These are phyloP conservation scores for Drosophila subpulchrella DNA, from an alignment of 1,140 invertebrate species.

Conservation along the genomic window DNA sequence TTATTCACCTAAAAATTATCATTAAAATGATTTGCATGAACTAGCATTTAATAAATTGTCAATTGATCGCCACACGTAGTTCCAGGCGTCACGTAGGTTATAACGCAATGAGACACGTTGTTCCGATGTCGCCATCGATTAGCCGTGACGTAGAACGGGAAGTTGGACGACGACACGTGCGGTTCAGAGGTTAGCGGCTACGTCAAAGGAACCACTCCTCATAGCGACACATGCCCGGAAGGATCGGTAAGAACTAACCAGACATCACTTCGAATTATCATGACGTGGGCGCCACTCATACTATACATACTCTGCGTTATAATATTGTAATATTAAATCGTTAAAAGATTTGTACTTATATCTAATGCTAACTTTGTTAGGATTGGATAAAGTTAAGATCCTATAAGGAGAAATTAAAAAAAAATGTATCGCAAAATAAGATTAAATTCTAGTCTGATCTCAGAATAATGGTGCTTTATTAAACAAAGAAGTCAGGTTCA, in stretches of 20 bases:
- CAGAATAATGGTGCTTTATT: too few species aligned
- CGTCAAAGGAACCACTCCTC: conserved; percentile 2
- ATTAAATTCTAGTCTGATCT: too few species aligned
- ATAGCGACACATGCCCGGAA: neutral
- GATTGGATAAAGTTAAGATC: too few species aligned
- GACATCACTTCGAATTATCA: conserved; percentile 4
- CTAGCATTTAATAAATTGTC: neutral
- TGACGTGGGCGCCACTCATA: conserved; percentile 8
- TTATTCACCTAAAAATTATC: neutral
- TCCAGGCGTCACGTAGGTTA: conserved; percentile 20
- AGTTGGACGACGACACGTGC: conserved; percentile 15
- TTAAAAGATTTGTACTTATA: too few species aligned
- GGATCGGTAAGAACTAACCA: conserved; percentile 6
- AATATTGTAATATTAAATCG: too few species aligned
- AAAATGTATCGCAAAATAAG: too few species aligned
- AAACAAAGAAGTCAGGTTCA: too few species aligned
- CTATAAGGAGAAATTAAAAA: too few species aligned
- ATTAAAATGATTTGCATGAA: conserved; percentile 18
- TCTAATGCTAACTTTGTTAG: too few species aligned
- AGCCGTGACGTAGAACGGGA: conserved; percentile 20
- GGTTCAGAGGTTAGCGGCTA: conserved; percentile 1
- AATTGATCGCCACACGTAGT: conserved; percentile 19
- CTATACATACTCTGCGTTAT: too few species aligned
- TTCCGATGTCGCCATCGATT: conserved; percentile 16
- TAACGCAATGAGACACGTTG: conserved; percentile 21